phyloP scores from a whole-genome alignment of 1,140 invertebrate species.

The Drosophila sp. region DNA sequence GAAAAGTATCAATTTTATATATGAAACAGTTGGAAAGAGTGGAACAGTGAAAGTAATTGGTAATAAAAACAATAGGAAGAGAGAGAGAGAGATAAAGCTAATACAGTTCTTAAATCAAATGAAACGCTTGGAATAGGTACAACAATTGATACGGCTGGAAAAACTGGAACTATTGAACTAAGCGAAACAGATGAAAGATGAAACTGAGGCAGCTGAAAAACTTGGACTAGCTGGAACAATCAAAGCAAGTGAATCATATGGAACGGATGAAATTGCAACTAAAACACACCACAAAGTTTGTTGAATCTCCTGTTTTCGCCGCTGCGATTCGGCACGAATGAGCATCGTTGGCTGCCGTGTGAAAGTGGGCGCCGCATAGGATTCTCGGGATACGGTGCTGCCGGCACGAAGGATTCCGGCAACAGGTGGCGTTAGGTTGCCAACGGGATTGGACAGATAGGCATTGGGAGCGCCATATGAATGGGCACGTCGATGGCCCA shows the following conservation, averaged over 20 bases:
- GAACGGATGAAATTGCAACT: background rate
- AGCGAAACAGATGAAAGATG: background rate
- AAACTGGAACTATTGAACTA: background rate
- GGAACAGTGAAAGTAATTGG: no score
- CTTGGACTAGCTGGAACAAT: no score
- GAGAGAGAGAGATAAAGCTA: no score
- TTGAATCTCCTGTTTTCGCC: constrained; percentile 74
- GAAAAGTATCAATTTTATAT: no score
- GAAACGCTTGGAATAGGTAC: no score
- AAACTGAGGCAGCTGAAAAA: no score
- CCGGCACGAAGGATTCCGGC: constrained; percentile 52
- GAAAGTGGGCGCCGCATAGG: constrained; percentile 79
- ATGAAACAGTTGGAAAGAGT: background rate
- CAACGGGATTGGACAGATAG: constrained; percentile 63
- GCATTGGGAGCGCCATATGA: constrained; percentile 79
- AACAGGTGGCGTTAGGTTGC: constrained; percentile 22
- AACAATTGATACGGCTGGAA: background rate
- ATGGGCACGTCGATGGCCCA: constrained; percentile 74
- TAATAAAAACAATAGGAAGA: no score
- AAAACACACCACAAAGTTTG: constrained; percentile 68
- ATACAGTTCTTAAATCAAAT: no score
- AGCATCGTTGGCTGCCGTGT: constrained; percentile 71
- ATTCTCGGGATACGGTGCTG: constrained; percentile 74
- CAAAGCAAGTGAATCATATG: background rate
- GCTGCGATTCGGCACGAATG: constrained; percentile 75